Base-by-base conservation (phyloP, 2,888 invertebrate genomes). In the Catonia carolina region DNA sequence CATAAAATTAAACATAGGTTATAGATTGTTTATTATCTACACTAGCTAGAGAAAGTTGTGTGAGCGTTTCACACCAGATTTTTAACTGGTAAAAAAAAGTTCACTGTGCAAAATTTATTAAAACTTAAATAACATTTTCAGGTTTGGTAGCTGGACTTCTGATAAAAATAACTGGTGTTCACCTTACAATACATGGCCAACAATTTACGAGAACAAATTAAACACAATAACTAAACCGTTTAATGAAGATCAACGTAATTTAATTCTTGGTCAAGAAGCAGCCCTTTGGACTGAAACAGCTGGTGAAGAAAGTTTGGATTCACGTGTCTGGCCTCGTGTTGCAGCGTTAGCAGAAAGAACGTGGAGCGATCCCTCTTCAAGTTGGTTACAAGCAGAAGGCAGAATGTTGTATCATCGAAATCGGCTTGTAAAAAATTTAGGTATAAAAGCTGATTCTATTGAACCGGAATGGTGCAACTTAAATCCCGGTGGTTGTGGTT, bases 161-260 rank as follows among this genome's bases (percentile, higher is more conserved):
- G 79, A 77, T 71, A 88, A 87, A n/a, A 86, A 86, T 67, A 93
- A 93, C 70, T 93, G 93, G 93, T 93, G 92, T 69, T 82, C 89
- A 0, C 92, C 92, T 0, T 93, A 90, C 73, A 90, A 86, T 66
- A 87, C 89, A 2, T 93, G 92, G 92, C 89, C 92, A 71, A 84
- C 82, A 67, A 82, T 91, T 1, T 93, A 93, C 66, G 81, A 84
- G 33, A 91, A 91, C 70, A 64, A 63, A 7, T 66, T 68, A 50
- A 62, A 65, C 41, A 62, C 63, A 5, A 45, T 27, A 15, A 56
- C 78, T n/a, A n/a, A n/a, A n/a, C n/a, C n/a, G n/a, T n/a, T n/a
- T n/a, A 74, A 76, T 6, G 5, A 4, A 27, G 5, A 27, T 4
- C 4, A 8, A 27, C 4, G 8, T 6, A 8, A 27, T 6, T 8